phyloP scores from a whole-genome alignment of 2,797 vertebrate species.

The Gallirallus australis region DNA sequence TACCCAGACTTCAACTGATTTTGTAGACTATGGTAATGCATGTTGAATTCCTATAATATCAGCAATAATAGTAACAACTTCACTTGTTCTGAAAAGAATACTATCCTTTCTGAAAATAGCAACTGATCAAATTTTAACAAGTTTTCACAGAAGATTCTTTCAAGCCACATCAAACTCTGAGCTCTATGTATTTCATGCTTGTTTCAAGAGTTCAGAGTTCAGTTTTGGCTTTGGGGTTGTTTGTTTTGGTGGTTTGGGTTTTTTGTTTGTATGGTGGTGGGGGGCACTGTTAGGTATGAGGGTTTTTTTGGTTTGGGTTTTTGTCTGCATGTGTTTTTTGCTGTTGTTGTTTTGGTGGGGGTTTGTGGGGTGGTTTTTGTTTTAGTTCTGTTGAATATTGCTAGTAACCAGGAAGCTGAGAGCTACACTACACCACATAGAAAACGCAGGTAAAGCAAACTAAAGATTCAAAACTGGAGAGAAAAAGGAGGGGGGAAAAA shows the following conservation, averaged over 20 bases:
- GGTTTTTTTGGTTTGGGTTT: neutral
- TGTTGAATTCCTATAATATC: neutral
- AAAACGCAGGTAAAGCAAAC: neutral
- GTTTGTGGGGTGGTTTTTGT: neutral
- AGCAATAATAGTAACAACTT: neutral
- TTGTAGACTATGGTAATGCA: neutral
- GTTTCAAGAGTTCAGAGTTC: neutral
- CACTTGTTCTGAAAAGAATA: neutral
- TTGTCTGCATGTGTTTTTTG: too few species aligned
- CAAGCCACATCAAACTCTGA: neutral
- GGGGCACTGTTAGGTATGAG: too few species aligned
- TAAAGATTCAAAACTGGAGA: neutral
- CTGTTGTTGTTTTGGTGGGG: neutral
- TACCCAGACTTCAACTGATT: neutral
- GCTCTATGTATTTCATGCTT: neutral
- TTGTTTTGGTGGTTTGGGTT: too few species aligned
- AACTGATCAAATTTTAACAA: neutral
- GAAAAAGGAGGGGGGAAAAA: rapidly evolving
- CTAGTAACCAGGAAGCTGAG: neutral
- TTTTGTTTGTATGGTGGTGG: too few species aligned
- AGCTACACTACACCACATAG: neutral
- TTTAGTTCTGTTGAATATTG: neutral
- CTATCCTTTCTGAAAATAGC: neutral
- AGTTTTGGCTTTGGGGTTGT: neutral
- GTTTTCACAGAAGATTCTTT: neutral